Base-by-base conservation (phyloP, 2,888 invertebrate species). In the Chrysodeixis includens region DNA sequence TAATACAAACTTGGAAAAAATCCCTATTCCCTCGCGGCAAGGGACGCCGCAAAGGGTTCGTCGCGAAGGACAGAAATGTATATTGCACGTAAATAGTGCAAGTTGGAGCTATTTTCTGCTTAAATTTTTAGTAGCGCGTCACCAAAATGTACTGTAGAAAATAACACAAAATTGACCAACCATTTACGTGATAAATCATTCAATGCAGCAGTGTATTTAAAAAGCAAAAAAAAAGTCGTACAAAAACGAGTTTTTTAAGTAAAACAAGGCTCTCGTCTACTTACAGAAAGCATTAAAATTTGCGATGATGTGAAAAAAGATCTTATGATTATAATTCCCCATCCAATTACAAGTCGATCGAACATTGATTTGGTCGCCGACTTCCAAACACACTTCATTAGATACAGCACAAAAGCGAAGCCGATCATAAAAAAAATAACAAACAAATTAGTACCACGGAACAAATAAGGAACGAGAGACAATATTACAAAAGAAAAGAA, bases 401-500 rank as follows among this genome's bases (percentile, higher is more conserved):
- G 67, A 68, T 46, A 56, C 44, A 57, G 67, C 56, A 84, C 64
- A 77, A 69, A 72, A 71, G 67, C 69, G 66, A 30, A 51, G 61
- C 71, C 71, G 71, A 72, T 66, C 77, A 75, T 74, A 62, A 77
- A 70, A 75, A 74, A 80, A 83, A 83, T 81, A 89, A 86, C 88
- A 91, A 90, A 80, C 79, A 81, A 81, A 81, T 81, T 92, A 90
- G 88, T 88, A 86, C 76, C 71, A 83, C 83, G 87, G 83, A 86
- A 88, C 88, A 92, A 91, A 91, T 90, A 90, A 89, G 88, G 60
- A 71, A 83, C 83, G 73, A 85, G 87, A 88, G 91, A 91, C 92
- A 92, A 89, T 91, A 91, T 92, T 88, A 90, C 88, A 89, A 90
- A 89, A 88, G 88, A 87, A 90, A 88, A 86, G 88, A 88, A 81